Base-by-base conservation (phyloP, 2,888 invertebrate genomes). In the Hypolimnas misippus region DNA sequence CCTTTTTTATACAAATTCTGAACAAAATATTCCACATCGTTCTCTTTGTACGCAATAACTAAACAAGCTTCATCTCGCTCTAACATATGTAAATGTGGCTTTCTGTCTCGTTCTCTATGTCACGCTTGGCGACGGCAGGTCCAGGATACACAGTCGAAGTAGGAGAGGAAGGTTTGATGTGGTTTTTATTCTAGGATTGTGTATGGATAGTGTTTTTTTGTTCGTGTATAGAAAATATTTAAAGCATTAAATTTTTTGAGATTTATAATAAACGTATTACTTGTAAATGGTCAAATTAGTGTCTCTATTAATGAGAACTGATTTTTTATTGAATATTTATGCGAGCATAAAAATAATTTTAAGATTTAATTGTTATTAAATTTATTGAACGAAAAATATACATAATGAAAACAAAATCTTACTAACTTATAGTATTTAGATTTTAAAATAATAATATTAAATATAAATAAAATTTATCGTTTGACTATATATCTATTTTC, bases 61-160 rank as follows among this genome's bases (percentile, higher is more conserved):
- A 62, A 76, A 70, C 70, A 81, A 77, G 82, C 79, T 80, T 79
- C 74, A 78, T 89, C 84, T 77, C 75, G 89, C 90, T 87, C 89
- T 92, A 91, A 91, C 91, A 83, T 85, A 69, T 90, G 88, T 90
- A 91, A 83, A 87, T 87, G 90, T 91, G 79, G 90, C 91, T 91
- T 90, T 89, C 84, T 89, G 89, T 91, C 89, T 89, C 87, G 86
- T 83, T 10, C 42, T 42, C 80, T 74, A 75, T 81, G 78, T 78
- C 79, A 76, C 88, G 83, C 87, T 85, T 86, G 83, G 76, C 71
- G 79, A 72, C 69, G 76, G 81, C 86, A 92, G 92, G 83, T 88
- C 90, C 81, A 76, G 91, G 83, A 88, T 88, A 75, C 91, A 92
- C 87, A 82, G 77, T 80, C 85, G 89, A 81, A 83, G 81, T 92